A percentile compares a stretch with the other conserved stretches of the same genome.
Conservation (phyloP, 1,140 invertebrate genomes). For the Drosophila punjabiensis region DNA sequence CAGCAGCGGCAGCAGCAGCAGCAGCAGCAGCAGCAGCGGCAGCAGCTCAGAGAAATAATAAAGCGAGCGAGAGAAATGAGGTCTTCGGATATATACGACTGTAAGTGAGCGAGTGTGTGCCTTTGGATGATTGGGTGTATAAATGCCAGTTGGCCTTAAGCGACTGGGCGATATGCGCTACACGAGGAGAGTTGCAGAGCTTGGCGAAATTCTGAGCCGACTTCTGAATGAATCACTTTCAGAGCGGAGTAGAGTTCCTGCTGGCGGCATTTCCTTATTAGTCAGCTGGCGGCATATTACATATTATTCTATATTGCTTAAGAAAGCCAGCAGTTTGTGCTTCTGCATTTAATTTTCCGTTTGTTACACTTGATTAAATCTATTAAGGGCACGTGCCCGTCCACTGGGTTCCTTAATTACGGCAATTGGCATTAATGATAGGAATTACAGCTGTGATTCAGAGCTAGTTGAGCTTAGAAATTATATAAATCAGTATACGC, state of each 20-base stretch:
- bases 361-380: slow-evolving; percentile 34
- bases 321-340: slow-evolving; percentile 7
- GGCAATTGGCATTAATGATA: slow-evolving; percentile 53
- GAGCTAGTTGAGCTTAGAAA: background rate
- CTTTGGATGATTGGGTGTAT: slow-evolving; percentile 34
- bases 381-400: slow-evolving; percentile 50
- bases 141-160: slow-evolving; percentile 47
- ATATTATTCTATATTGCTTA: background rate
- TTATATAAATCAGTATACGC: background rate
- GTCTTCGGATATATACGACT: slow-evolving; percentile 51
- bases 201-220: slow-evolving; percentile 12
- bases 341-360: slow-evolving; percentile 6
- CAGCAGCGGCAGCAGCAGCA: slow-evolving; percentile 33
- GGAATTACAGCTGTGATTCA: slow-evolving; percentile 24
- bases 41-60: slow-evolving; percentile 56
- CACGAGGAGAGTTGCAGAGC: slow-evolving; percentile 40
- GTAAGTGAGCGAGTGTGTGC: slow-evolving; percentile 12
- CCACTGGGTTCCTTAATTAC: slow-evolving; percentile 32
- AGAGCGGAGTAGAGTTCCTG: slow-evolving; percentile 5
- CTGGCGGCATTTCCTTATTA: slow-evolving; percentile 21
- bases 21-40: slow-evolving; percentile 29
- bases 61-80: slow-evolving; percentile 73
- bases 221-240: slow-evolving; percentile 38
- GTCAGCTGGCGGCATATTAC: background rate
- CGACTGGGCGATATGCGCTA: slow-evolving; percentile 64